Percentiles rank a stretch among this genome's conserved stretches.
Conservation (phyloP, 1,140 invertebrate genomes). For the Psix sp. region DNA sequence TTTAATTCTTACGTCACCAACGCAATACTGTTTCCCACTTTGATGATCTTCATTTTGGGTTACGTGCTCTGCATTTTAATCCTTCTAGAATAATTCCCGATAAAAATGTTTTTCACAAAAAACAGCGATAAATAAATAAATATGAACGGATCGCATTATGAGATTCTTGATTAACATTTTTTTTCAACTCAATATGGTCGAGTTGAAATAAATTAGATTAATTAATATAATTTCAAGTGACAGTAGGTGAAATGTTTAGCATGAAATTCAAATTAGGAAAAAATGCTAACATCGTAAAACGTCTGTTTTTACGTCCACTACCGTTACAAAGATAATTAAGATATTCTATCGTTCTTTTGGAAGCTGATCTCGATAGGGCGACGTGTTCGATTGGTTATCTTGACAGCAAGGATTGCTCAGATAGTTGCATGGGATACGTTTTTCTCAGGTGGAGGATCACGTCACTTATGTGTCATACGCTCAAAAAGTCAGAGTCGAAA, state of each 20-base stretch:
- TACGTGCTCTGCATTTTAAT: conserved; percentile 29
- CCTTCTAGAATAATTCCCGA: conserved; percentile 34
- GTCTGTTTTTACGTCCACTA: conserved; percentile 24
- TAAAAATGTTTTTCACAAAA: too few species aligned
- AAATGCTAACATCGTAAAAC: too few species aligned
- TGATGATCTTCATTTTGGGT: conserved; percentile 7
- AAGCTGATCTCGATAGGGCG: conserved; percentile 16
- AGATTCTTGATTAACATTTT: too few species aligned
- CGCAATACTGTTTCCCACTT: conserved; percentile 5
- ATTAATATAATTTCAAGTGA: too few species aligned
- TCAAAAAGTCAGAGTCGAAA: conserved; percentile 22
- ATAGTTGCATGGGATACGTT: conserved; percentile 12
- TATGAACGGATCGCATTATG: too few species aligned
- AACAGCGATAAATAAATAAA: too few species aligned
- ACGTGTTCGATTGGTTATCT: conserved; percentile 21
- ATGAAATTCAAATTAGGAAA: too few species aligned
- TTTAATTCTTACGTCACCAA: conserved; percentile 59
- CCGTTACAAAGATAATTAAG: conserved; percentile 44
- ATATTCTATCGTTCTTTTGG: conserved; percentile 17
- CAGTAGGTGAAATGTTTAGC: too few species aligned
- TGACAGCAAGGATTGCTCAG: conserved; percentile 10
- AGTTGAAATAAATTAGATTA: too few species aligned
- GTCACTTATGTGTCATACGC: conserved; percentile 41
- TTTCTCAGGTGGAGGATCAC: conserved; percentile 44
- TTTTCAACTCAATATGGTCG: too few species aligned